Conservation (phyloP, 2,113 vertebrate genomes). For the Antennarius striatus region DNA sequence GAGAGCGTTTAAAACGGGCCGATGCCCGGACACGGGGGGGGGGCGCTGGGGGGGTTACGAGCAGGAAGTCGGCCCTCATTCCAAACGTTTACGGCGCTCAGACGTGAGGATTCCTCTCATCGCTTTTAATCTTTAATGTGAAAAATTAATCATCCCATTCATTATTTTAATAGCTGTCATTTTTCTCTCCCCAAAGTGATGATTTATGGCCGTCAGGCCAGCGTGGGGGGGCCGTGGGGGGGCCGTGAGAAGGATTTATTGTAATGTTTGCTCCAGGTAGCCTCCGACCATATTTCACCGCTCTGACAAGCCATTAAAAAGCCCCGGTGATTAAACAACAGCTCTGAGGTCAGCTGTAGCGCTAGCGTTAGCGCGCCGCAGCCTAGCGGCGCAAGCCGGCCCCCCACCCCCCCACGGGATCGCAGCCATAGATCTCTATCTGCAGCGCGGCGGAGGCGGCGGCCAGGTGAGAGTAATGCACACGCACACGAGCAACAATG, state of each 20-base stretch:
- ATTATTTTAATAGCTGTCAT: slow-evolving; percentile 83
- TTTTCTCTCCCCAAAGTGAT: slow-evolving; percentile 75
- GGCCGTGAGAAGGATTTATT: slow-evolving; percentile 76
- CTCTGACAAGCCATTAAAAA: slow-evolving; percentile 79
- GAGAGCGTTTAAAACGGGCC: too few species aligned
- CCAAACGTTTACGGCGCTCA: slow-evolving; percentile 71
- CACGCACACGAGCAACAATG: slow-evolving; percentile 41
- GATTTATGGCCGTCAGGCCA: slow-evolving; percentile 76
- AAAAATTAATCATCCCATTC: slow-evolving; percentile 82
- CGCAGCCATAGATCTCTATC: slow-evolving; percentile 56
- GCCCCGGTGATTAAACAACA: slow-evolving; percentile 80
- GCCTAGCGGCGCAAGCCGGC: slow-evolving; percentile 23
- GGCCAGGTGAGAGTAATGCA: slow-evolving; percentile 46
- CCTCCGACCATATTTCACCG: slow-evolving; percentile 79
- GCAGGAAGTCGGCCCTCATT: slow-evolving; percentile 69
- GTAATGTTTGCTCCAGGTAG: slow-evolving; percentile 81
- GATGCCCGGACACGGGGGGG: background rate
- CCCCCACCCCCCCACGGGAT: slow-evolving; percentile 23
- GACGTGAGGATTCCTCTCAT: slow-evolving; percentile 76
- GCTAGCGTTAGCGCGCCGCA: slow-evolving; percentile 53
- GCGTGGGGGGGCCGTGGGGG: slow-evolving; percentile 43
- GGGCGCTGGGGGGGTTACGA: slow-evolving; percentile 65
- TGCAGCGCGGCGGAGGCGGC: slow-evolving; percentile 41
- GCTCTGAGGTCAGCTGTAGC: slow-evolving; percentile 68
- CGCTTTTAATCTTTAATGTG: slow-evolving; percentile 82